Conservation (phyloP, 1,140 invertebrate species). For the Chionoecetes opilio region DNA sequence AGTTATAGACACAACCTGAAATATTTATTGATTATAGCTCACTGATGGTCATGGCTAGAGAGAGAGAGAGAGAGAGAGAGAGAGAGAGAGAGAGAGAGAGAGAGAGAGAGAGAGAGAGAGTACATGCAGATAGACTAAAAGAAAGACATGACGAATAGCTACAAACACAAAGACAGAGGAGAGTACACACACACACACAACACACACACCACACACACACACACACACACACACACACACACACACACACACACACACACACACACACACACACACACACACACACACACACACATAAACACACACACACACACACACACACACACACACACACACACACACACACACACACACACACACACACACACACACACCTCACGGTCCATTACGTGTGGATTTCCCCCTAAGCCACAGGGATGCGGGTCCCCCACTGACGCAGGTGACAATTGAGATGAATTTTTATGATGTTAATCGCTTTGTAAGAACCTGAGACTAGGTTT, state of each 20-base stretch:
- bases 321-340: constrained; percentile 55
- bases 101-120: background rate
- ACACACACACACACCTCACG: constrained; percentile 43
- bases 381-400: no score
- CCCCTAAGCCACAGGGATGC: no score
- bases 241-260: constrained; percentile 44
- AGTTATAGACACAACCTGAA: no score
- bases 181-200: constrained; percentile 41
- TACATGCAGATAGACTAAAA: background rate
- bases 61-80: no score
- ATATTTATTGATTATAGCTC: no score
- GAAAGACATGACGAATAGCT: background rate
- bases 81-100: background rate
- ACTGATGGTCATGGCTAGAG: no score
- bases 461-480: no score
- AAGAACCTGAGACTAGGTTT: no score
- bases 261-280: constrained; percentile 41
- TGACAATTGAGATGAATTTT: no score
- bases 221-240: constrained; percentile 56
- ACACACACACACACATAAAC: constrained; percentile 49
- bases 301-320: constrained; percentile 52
- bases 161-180: background rate
- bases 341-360: constrained; percentile 48
- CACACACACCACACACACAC: constrained; percentile 51
- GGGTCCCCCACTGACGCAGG: no score